phyloP scores from a whole-genome alignment of 2,113 vertebrate genomes.

The Vidua chalybeata region DNA sequence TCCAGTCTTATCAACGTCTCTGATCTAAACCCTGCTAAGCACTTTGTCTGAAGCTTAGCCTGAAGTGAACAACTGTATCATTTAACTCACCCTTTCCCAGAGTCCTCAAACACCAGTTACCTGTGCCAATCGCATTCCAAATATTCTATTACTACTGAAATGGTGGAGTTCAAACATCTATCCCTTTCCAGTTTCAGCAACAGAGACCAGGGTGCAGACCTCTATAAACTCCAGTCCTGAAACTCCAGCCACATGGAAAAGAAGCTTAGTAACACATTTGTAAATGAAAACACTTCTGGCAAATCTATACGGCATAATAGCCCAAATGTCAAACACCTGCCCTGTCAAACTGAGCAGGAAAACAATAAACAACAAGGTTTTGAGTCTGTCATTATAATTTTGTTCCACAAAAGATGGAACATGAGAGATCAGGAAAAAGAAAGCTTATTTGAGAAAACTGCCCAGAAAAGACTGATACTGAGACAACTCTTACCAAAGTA shows the following conservation, averaged over 20 bases:
- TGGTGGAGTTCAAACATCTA: background rate
- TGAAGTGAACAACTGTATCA: background rate
- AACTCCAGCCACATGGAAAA: background rate
- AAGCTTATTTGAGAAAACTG: background rate
- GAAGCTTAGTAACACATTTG: background rate
- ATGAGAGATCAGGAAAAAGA: background rate
- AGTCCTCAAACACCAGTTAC: background rate
- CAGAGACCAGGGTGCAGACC: background rate
- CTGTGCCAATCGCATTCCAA: background rate
- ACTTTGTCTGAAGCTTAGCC: background rate
- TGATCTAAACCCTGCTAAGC: constrained; percentile 24
- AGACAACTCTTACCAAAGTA: background rate
- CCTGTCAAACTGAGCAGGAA: background rate
- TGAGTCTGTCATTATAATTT: background rate
- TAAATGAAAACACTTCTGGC: background rate
- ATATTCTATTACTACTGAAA: background rate
- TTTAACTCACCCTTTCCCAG: constrained; percentile 8
- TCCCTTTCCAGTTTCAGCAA: background rate
- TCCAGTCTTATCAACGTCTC: constrained; percentile 26
- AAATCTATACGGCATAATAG: background rate
- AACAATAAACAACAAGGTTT: background rate
- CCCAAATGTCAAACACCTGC: background rate
- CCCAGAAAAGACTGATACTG: background rate
- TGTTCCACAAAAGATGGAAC: background rate
- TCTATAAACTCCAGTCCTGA: background rate